Evolutionary conservation across 2,113 vertebrate species (phyloP), one percentile per base, ranked within the genome.

Genomic region (Shinisaurus crocodilurus): DNA sequence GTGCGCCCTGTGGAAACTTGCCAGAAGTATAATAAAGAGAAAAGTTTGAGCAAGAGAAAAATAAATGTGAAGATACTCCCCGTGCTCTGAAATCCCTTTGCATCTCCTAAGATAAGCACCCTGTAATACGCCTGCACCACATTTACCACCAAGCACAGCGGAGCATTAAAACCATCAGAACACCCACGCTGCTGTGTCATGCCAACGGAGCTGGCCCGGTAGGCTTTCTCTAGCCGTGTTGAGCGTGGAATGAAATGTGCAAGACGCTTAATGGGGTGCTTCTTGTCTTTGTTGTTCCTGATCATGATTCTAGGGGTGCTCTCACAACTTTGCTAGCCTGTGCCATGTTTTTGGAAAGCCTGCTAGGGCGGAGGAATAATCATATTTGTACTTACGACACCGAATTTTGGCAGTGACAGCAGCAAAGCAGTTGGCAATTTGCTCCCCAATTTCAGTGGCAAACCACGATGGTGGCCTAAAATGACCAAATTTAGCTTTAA

Each of bases 1-100:
- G 89, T 84, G 90, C 83, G 91, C 93, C 95, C 93, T 95, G 95
- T 95, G 93, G 76, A 92, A 95, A 95, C 96, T 93, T 95, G 96
- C 91, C 89, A 91, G 81, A 95, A 91, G 92, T 88, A 95, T 95
- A 93, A 94, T 95, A 43, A 82, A 96, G 94, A 94, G 92, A 95
- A 96, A 93, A 94, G 95, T 87, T 82, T 93, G 60, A 72, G 92
- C 89, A 88, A 90, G 83, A 85, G 93, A 93, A 85, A 92, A 95
- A 94, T 94, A 92, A 95, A 93, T 93, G 82, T 90, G 89, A 92
- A 90, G 88, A 57, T 69, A 18, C n/a, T 1, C 69, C 45, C 0
- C 1, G 86, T 90, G 82, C 45, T 63, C 87, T 88, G 75, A 86
- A 91, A 87, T 96, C 86, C 82, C 25, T 75, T 86, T 86, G 72